Evolutionary conservation across 35 echinoderm and acorn worm genomes (phyloP), one percentile per base, ranked within the genome.

Genomic region (Eucidaris tribuloides): DNA sequence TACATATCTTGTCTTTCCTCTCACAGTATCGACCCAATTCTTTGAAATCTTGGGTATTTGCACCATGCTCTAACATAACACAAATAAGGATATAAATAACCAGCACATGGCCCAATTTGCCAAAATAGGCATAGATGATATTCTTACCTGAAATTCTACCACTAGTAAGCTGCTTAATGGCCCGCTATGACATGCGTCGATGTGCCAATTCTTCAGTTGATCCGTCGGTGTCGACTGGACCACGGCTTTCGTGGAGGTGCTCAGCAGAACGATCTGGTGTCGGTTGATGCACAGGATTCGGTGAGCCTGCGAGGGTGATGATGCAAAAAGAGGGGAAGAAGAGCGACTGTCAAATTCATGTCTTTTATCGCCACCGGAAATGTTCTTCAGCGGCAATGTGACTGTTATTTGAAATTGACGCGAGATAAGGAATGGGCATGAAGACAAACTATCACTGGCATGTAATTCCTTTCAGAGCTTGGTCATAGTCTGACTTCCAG

Each of bases 141-240:
- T 61, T 46, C 76, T 43, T 41, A 74, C 43, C 85, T 79, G 76
- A 44, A 88, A 88, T 46, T 88, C 85, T 15, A 88, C 58, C 29
- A 88, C 76, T 1, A 88, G 77, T 33, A 80, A 77, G 28, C 85
- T 79, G 32, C 68, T 74, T 2, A 74, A 40, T 3, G 61, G 43
- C n/a, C 85, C 85, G 34, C 59, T 60, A 28, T 79, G 56, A 48
- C 45, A 88, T 17, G 85, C 54, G 20, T 58, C 58, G 24, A 88
- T 88, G 43, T 79, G 76, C 85, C 85, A 88, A 62, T 88, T 88
- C 57, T 88, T 79, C 4, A 88, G 85, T 2, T 80, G 61, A 23
- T 79, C 57, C 14, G 85, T 88, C 17, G 76, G 85, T 36, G 77
- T 62, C 11, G 74, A 88, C 20, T 77, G 76, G 24, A 88, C 58